phyloP scores from a whole-genome alignment of 2,888 invertebrate species.

The Apodemia duryi region DNA sequence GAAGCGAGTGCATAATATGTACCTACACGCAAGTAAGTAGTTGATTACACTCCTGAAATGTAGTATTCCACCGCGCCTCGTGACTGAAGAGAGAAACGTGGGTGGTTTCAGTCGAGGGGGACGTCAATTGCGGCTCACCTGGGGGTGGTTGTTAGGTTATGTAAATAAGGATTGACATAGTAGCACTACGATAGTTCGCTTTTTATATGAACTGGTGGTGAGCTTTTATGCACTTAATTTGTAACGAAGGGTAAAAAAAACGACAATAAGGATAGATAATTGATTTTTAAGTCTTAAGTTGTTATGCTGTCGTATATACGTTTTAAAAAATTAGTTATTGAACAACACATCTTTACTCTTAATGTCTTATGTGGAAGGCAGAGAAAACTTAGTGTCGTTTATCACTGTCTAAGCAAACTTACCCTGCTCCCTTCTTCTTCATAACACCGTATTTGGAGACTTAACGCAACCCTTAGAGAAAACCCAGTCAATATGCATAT shows the following conservation, averaged over 20 bases:
- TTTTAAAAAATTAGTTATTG: too few species aligned
- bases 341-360: too few species aligned
- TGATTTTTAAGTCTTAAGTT: too few species aligned
- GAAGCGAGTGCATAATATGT: constrained; percentile 12
- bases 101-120: constrained; percentile 7
- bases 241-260: background rate
- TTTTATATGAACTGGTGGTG: background rate
- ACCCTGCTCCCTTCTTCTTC: too few species aligned
- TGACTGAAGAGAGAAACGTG: constrained; percentile 7
- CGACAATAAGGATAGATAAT: too few species aligned
- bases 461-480: too few species aligned
- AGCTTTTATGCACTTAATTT: background rate
- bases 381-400: too few species aligned
- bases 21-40: constrained; percentile 12
- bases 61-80: constrained; percentile 3
- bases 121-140: constrained; percentile 15
- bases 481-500: too few species aligned
- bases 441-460: too few species aligned
- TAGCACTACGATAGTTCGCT: constrained; percentile 22
- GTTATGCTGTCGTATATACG: too few species aligned
- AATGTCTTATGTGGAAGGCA: too few species aligned
- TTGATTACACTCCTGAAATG: constrained; percentile 14
- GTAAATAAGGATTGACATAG: constrained; percentile 27
- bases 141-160: constrained; percentile 34
- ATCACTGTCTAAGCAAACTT: too few species aligned